Percentiles rank a stretch among this genome's conserved stretches.
These are phyloP conservation scores for Leptopilina drosophilae DNA, from an alignment of 2,888 invertebrate species.

Conservation along the genomic window DNA sequence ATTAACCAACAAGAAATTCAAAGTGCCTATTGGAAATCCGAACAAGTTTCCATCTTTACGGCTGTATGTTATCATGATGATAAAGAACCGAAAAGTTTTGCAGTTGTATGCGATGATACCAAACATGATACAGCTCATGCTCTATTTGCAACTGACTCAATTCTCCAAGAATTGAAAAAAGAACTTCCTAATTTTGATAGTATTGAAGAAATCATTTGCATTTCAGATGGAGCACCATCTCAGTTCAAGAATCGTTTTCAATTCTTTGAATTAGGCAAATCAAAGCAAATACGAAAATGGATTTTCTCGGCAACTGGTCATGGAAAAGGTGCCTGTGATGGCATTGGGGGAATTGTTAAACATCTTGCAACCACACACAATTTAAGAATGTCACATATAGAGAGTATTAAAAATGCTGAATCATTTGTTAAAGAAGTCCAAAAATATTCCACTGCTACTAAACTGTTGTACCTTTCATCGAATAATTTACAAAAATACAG, in stretches of 20 bases:
- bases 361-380: conserved; percentile 38
- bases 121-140: conserved; percentile 12
- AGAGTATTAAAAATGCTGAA: conserved; percentile 27
- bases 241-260: conserved; percentile 29
- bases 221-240: conserved; percentile 28
- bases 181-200: neutral
- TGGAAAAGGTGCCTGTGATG: conserved; percentile 40
- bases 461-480: neutral
- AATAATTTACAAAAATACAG: neutral
- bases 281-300: conserved; percentile 23
- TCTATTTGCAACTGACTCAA: neutral
- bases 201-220: conserved; percentile 5
- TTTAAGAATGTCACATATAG: conserved; percentile 26
- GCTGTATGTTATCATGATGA: neutral
- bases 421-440: neutral
- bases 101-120: neutral
- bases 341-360: conserved; percentile 40
- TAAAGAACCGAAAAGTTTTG: neutral
- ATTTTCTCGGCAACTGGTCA: conserved; percentile 41
- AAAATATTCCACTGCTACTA: neutral
- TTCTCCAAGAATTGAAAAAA: conserved; percentile 1
- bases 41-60: neutral
- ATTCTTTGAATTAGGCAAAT: neutral
- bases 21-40: neutral
- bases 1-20: neutral